These are phyloP conservation scores for Philhelius pedissequus DNA, from an alignment of 2,888 invertebrate species.

Conservation along the genomic window DNA sequence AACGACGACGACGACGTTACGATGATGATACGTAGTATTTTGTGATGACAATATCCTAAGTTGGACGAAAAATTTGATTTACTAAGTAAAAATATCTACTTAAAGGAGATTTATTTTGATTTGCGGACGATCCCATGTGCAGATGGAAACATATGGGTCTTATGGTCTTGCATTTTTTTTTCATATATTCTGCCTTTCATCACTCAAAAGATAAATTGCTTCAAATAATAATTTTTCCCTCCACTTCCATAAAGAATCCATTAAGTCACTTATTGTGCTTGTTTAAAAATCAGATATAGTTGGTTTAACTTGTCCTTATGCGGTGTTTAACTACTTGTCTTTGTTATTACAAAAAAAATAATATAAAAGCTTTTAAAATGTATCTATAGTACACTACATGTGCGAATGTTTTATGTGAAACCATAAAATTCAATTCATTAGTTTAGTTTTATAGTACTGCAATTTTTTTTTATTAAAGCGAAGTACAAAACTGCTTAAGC, in stretches of 20 bases:
- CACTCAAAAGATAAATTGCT: neutral
- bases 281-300: neutral
- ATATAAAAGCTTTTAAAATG: too few relatives aligned
- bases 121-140: conserved; percentile 6
- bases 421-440: neutral
- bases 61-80: neutral
- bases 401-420: neutral
- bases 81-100: conserved; percentile 2
- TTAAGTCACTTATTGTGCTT: neutral
- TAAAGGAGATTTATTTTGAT: conserved; percentile 19
- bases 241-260: neutral
- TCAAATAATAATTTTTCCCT: neutral
- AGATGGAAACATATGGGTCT: conserved; percentile 6
- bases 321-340: neutral
- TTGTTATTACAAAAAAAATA: too few relatives aligned
- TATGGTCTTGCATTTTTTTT: neutral
- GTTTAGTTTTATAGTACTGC: neutral
- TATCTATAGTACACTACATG: too few relatives aligned
- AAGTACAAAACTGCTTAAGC: neutral
- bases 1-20: neutral
- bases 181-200: neutral
- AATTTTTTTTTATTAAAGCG: neutral
- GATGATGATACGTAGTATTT: neutral
- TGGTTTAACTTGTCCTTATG: neutral
- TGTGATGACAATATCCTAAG: neutral